phyloP scores from a whole-genome alignment of 2,888 invertebrate species.

The Cryptocephalus primarius region DNA sequence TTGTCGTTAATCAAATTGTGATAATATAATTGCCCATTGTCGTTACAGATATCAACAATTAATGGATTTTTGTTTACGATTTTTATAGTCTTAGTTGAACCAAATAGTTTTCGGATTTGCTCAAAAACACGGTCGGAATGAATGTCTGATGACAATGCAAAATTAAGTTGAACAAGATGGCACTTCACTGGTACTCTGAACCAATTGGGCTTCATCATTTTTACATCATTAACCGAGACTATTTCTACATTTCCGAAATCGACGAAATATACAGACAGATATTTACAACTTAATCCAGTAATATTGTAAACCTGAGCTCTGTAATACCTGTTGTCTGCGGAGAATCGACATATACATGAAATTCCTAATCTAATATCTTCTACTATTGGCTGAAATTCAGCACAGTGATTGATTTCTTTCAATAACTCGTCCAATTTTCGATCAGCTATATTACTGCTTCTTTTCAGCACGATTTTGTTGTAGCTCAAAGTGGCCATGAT shows the following conservation, averaged over 20 bases:
- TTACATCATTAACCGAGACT: slow-evolving; percentile 38
- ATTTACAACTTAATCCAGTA: slow-evolving; percentile 29
- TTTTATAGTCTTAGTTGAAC: slow-evolving; percentile 15
- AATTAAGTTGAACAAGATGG: slow-evolving; percentile 39
- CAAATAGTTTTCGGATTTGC: slow-evolving; percentile 16
- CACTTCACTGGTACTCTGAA: slow-evolving; percentile 42
- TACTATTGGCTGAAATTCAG: slow-evolving; percentile 36
- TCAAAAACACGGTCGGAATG: slow-evolving; percentile 12
- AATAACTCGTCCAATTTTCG: slow-evolving; percentile 41
- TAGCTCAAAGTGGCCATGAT: background rate
- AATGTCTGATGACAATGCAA: slow-evolving; percentile 13
- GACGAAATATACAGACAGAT: slow-evolving; percentile 54
- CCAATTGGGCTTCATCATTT: slow-evolving; percentile 42
- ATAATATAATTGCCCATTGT: slow-evolving; percentile 19
- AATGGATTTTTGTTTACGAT: slow-evolving; percentile 20
- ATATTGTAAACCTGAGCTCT: slow-evolving; percentile 51
- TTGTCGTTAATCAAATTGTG: slow-evolving; percentile 17
- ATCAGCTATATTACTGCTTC: slow-evolving; percentile 3
- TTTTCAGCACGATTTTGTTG: slow-evolving; percentile 21
- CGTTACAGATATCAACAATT: slow-evolving; percentile 21
- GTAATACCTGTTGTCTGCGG: slow-evolving; percentile 63
- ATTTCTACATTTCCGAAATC: slow-evolving; percentile 63
- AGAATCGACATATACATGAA: slow-evolving; percentile 53
- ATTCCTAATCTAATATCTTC: slow-evolving; percentile 38
- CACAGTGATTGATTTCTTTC: slow-evolving; percentile 40